These are phyloP conservation scores for Physocephala rufipes DNA, from an alignment of 2,888 invertebrate genomes.

Conservation along the genomic window DNA sequence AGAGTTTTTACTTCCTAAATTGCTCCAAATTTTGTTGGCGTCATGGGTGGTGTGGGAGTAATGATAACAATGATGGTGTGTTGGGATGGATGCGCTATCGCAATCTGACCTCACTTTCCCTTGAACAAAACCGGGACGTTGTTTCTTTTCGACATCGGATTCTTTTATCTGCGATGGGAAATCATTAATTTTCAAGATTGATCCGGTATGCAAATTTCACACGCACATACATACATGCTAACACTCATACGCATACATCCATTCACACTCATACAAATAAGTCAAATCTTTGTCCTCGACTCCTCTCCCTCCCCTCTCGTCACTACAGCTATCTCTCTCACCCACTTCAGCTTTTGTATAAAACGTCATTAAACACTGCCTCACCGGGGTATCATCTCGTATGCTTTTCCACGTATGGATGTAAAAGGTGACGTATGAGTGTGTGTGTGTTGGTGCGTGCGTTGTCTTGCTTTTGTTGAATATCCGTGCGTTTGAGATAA, in stretches of 20 bases:
- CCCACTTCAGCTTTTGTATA: background rate
- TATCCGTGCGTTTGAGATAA: constrained; percentile 17
- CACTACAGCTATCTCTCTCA: background rate
- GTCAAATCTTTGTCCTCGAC: background rate
- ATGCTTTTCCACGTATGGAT: background rate
- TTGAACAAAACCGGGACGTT: no score
- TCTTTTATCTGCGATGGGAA: constrained; percentile 61
- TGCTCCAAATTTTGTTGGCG: no score
- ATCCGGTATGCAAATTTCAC: constrained; percentile 63
- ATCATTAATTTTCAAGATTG: constrained; percentile 64
- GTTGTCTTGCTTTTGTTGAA: background rate
- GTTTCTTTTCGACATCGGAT: no score
- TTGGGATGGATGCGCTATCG: no score
- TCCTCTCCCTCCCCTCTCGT: no score
- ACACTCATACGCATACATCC: background rate
- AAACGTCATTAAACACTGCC: background rate
- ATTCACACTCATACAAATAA: background rate
- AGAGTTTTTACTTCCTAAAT: no score
- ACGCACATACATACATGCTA: constrained; percentile 48
- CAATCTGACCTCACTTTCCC: no score
- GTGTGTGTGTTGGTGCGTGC: constrained; percentile 8
- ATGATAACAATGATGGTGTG: no score
- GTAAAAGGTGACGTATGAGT: constrained; percentile 18
- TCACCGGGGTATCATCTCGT: background rate
- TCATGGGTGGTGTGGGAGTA: no score